Evolutionary conservation across 2,888 invertebrate species (phyloP).

Genomic region (Cataglyphis altisquamis): DNA sequence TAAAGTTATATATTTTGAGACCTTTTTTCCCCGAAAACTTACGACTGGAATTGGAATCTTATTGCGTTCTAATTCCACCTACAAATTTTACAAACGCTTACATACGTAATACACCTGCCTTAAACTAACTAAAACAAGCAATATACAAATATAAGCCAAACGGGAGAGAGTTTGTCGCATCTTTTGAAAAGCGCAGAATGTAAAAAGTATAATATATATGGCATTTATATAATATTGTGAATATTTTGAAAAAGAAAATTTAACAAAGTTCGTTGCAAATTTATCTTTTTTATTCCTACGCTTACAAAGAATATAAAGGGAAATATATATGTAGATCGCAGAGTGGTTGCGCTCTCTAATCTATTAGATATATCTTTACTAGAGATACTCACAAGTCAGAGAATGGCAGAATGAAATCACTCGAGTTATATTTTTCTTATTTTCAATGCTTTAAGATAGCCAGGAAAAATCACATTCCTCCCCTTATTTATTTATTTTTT

Average conservation of each 20-base stretch:
- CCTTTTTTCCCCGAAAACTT: not conserved
- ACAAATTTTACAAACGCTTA: not conserved
- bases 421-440: not conserved
- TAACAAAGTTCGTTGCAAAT: not conserved
- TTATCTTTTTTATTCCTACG: not conserved
- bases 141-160: not conserved
- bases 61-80: constrained; percentile 3
- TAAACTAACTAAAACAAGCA: not conserved
- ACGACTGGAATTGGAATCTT: not conserved
- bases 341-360: not conserved
- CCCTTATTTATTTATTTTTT: not conserved
- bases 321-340: not conserved
- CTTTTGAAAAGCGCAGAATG: not conserved
- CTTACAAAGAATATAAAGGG: not conserved
- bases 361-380: not conserved
- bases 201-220: constrained; percentile 1
- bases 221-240: constrained; percentile 11
- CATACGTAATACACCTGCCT: not conserved
- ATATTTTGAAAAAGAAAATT: constrained; percentile 15
- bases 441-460: not conserved
- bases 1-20: not conserved
- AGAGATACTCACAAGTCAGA: constrained; percentile 23
- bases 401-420: not conserved
- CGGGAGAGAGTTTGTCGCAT: not conserved
- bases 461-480: not conserved